Evolutionary conservation across 2,888 invertebrate genomes (phyloP).

Genomic region (Rugalucina vietnamica): DNA sequence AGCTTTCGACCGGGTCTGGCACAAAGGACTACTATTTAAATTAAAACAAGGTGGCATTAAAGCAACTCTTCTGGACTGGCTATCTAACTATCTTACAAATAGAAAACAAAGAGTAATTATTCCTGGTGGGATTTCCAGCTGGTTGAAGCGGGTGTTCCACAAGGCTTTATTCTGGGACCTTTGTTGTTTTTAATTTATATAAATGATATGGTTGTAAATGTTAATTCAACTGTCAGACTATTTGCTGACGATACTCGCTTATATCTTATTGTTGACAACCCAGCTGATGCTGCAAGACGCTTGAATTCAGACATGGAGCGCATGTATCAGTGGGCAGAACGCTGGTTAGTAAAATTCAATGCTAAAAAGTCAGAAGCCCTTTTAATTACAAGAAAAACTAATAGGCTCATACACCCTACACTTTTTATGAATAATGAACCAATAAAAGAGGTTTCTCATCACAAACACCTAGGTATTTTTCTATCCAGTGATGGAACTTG

Average conservation of each 20-base stretch:
- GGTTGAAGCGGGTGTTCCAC: no score
- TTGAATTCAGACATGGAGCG: background rate
- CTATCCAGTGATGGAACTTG: background rate
- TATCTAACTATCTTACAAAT: background rate
- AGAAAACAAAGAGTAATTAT: background rate
- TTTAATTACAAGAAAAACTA: background rate
- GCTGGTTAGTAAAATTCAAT: background rate
- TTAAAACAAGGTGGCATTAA: background rate
- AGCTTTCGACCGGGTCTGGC: constrained; percentile 14
- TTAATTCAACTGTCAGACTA: background rate
- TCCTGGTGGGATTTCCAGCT: background rate
- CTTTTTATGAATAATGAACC: background rate
- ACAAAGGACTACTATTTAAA: background rate
- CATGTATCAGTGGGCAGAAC: background rate
- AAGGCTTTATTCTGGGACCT: background rate
- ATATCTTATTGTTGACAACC: background rate
- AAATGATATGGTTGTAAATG: background rate
- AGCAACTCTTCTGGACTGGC: background rate
- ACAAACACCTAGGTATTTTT: background rate
- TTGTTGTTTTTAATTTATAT: background rate
- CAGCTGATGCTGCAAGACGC: background rate
- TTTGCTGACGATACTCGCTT: background rate
- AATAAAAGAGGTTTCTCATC: background rate
- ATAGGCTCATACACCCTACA: background rate
- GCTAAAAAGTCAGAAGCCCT: background rate